A percentile compares a stretch with the other conserved stretches of the same genome.
Conservation (phyloP, 2,888 invertebrate species). For the Cynaeus angustus region DNA sequence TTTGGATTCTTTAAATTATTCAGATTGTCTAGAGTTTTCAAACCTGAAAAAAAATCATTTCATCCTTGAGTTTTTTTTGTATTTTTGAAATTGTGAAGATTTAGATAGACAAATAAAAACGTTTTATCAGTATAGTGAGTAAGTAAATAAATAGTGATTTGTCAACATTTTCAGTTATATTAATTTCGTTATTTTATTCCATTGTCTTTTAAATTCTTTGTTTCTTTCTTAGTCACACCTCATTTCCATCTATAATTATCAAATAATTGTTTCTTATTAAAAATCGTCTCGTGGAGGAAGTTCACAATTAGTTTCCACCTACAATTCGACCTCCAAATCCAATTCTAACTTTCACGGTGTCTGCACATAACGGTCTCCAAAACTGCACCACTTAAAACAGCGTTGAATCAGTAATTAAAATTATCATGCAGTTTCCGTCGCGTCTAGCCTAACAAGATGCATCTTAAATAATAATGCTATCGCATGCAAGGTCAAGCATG, state of each 20-base stretch:
- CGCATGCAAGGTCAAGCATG: conserved; percentile 20
- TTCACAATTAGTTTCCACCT: not conserved
- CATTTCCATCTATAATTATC: not conserved
- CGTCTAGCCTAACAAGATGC: conserved; percentile 18
- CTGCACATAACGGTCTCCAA: not conserved
- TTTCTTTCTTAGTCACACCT: no score
- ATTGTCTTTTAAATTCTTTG: no score
- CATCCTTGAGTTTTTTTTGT: no score
- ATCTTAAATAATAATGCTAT: conserved; percentile 32
- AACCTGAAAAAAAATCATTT: no score
- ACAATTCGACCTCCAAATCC: not conserved
- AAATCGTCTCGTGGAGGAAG: not conserved
- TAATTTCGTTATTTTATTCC: no score
- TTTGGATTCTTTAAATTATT: no score
- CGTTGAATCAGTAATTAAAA: conserved; percentile 14
- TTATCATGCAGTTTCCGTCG: conserved; percentile 10
- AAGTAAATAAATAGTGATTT: no score
- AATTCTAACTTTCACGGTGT: not conserved
- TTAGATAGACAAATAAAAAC: no score
- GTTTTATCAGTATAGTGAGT: no score
- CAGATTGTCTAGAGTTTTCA: no score
- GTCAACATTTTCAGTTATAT: no score
- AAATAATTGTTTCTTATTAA: not conserved
- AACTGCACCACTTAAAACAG: not conserved
- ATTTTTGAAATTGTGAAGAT: no score